phyloP scores from a whole-genome alignment of 2,113 vertebrate genomes.

The Oncorhynchus keta region DNA sequence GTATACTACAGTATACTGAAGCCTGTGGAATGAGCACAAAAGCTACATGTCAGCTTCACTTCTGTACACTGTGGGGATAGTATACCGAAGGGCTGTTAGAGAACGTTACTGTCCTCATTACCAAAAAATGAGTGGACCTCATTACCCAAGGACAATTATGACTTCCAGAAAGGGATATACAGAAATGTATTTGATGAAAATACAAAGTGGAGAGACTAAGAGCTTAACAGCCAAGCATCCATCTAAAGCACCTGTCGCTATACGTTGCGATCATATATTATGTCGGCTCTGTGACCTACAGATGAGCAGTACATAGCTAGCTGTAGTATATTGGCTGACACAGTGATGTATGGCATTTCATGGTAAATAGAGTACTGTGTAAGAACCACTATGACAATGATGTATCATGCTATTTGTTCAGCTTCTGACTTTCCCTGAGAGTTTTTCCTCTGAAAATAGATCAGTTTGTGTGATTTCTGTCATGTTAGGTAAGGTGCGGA shows the following conservation, averaged over 20 bases:
- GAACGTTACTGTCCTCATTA: slow-evolving; percentile 40
- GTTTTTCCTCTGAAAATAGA: background rate
- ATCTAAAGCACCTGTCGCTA: background rate
- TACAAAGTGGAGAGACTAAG: background rate
- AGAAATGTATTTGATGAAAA: background rate
- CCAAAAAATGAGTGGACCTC: slow-evolving; percentile 21
- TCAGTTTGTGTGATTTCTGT: background rate
- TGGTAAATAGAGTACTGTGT: slow-evolving; percentile 22
- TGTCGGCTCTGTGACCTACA: background rate
- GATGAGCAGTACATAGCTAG: slow-evolving; percentile 1
- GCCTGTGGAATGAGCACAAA: slow-evolving; percentile 25
- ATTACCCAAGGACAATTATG: slow-evolving; percentile 18
- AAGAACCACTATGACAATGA: slow-evolving; percentile 7
- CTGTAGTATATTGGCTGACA: slow-evolving; percentile 4
- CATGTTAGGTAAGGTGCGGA: background rate
- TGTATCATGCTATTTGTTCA: slow-evolving; percentile 1
- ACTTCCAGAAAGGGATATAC: background rate
- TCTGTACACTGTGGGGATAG: slow-evolving; percentile 10
- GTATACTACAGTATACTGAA: slow-evolving; percentile 30
- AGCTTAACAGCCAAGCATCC: background rate
- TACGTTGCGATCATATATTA: background rate
- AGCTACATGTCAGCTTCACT: slow-evolving; percentile 38
- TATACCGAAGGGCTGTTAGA: slow-evolving; percentile 39
- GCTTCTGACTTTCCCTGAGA: background rate
- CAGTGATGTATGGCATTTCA: slow-evolving; percentile 45